phyloP scores from a whole-genome alignment of 1,140 invertebrate species.

The Bombus sylvicola region DNA sequence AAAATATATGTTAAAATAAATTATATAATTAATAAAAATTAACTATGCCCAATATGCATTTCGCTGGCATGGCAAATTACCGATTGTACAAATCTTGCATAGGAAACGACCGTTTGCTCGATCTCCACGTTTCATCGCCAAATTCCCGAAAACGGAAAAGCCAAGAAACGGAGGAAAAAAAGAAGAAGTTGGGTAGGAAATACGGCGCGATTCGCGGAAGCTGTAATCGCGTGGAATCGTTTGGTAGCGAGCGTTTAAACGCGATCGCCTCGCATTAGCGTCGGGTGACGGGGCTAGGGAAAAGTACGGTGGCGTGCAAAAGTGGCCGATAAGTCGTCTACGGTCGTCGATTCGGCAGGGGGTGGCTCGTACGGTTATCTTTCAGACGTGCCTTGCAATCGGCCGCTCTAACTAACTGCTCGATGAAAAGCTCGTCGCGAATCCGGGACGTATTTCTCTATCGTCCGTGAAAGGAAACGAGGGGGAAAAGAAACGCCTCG shows the following conservation, averaged over 20 bases:
- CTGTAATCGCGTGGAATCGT: constrained; percentile 43
- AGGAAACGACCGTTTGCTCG: background rate
- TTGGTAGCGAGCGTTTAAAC: constrained; percentile 44
- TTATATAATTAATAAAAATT: too few species aligned
- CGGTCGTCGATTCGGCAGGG: constrained; percentile 54
- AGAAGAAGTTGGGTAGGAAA: background rate
- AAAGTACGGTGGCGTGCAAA: constrained; percentile 41
- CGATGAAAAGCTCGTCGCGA: constrained; percentile 81
- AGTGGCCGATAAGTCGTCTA: constrained; percentile 64
- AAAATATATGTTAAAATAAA: too few species aligned
- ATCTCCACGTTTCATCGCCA: background rate
- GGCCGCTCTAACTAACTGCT: constrained; percentile 77
- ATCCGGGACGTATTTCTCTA: constrained; percentile 18
- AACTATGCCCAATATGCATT: too few species aligned
- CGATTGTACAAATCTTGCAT: background rate
- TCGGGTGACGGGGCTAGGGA: constrained; percentile 7
- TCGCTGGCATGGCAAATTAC: background rate
- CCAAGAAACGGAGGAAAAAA: background rate
- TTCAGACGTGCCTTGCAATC: constrained; percentile 37
- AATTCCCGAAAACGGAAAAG: background rate
- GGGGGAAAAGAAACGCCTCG: background rate
- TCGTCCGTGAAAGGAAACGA: background rate
- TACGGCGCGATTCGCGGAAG: constrained; percentile 18
- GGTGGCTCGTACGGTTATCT: constrained; percentile 46
- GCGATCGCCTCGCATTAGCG: constrained; percentile 57